Percentiles rank a stretch among this genome's conserved stretches.
Conservation (phyloP, 2,797 vertebrate species). For the Gymnoscopelus microlampas region DNA sequence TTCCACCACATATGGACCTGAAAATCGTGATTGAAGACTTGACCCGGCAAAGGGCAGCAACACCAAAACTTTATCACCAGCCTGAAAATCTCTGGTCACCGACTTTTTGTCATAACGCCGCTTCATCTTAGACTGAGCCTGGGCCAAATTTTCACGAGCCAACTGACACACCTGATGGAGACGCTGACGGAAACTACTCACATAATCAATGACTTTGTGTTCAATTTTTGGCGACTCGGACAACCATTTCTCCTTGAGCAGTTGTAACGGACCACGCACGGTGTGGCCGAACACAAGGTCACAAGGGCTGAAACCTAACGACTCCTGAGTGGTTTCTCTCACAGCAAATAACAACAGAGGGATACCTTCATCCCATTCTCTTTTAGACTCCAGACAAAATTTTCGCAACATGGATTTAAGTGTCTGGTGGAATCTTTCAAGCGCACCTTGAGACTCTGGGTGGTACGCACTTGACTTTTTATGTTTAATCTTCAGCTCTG, state of each 20-base stretch:
- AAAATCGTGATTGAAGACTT: slow-evolving; percentile 9
- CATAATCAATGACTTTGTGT: slow-evolving; percentile 5
- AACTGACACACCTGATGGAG: not conserved
- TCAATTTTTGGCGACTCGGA: not conserved
- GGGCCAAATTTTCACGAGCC: not conserved
- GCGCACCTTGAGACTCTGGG: slow-evolving; percentile 12
- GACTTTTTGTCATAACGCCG: not conserved
- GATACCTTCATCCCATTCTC: slow-evolving; percentile 24
- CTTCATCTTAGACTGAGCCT: slow-evolving; percentile 6
- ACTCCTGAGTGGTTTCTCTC: slow-evolving; percentile 11
- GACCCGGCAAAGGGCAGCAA: slow-evolving; percentile 1
- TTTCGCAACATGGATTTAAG: slow-evolving; percentile 6
- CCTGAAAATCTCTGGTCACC: not conserved
- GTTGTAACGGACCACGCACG: slow-evolving; percentile 7
- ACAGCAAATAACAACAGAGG: slow-evolving; percentile 20
- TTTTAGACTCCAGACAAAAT: not conserved
- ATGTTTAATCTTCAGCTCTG: not conserved
- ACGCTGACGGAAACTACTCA: not conserved
- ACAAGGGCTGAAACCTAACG: slow-evolving; percentile 22
- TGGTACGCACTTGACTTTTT: slow-evolving; percentile 8
- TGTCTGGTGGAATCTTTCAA: not conserved
- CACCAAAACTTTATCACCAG: slow-evolving; percentile 15
- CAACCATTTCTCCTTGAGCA: slow-evolving; percentile 7
- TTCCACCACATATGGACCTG: not conserved
- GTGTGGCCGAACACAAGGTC: slow-evolving; percentile 8